phyloP scores from a whole-genome alignment of 2,113 vertebrate species.

The Crocuta crocuta region DNA sequence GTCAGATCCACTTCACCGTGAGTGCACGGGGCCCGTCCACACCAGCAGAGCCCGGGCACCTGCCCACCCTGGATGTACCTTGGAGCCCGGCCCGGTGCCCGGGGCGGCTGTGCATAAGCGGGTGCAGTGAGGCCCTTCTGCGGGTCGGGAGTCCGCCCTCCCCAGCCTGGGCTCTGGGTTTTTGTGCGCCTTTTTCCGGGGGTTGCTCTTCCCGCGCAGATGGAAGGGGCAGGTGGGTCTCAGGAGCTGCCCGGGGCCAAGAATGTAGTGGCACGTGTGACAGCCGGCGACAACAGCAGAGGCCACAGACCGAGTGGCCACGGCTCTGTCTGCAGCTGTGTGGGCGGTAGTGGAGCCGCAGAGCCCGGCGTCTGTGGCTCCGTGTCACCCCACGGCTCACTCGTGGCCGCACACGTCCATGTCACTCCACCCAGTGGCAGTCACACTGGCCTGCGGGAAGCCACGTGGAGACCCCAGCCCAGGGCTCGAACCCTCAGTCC shows the following conservation, averaged over 20 bases:
- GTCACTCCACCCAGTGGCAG: too few relatives aligned
- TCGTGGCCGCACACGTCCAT: not conserved
- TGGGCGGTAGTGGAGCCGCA: not conserved
- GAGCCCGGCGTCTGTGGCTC: not conserved
- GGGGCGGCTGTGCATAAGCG: fast-evolving
- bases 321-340: not conserved
- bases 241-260: not conserved
- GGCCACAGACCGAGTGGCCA: fast-evolving
- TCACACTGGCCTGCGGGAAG: not conserved
- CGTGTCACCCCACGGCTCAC: not conserved
- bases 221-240: not conserved
- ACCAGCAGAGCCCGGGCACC: not conserved
- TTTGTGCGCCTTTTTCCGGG: not conserved
- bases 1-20: constrained; percentile 99
- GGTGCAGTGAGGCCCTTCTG: not conserved
- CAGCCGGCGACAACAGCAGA: not conserved
- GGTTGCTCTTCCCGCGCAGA: not conserved
- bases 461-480: not conserved
- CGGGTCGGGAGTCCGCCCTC: not conserved
- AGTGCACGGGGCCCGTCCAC: constrained; percentile 82
- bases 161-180: not conserved
- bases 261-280: too few relatives aligned
- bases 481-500: not conserved
- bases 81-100: not conserved
- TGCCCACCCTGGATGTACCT: too few relatives aligned